Percentiles rank a stretch among this genome's conserved stretches.
These are phyloP conservation scores for Myotis myotis DNA, from an alignment of 2,797 vertebrate species.

Conservation along the genomic window DNA sequence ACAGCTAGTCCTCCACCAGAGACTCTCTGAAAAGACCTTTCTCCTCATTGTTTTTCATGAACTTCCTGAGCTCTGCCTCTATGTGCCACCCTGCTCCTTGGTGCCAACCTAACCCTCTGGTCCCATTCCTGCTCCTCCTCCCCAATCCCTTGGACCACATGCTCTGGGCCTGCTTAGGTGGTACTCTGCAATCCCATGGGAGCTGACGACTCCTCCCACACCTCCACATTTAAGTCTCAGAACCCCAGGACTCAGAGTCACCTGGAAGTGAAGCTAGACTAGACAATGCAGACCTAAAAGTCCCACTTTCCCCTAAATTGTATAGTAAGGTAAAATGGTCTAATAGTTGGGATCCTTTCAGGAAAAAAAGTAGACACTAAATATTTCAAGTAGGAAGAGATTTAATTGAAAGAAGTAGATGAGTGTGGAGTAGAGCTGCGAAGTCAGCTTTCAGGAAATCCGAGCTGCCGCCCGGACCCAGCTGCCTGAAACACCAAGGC, in stretches of 20 bases:
- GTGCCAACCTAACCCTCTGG: neutral
- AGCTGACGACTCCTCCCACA: neutral
- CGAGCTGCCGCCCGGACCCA: neutral
- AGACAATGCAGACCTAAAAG: neutral
- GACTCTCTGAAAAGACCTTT: neutral
- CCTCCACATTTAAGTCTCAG: neutral
- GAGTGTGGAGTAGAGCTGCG: neutral
- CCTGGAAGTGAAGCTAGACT: neutral
- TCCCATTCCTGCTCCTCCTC: neutral
- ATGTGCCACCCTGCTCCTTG: neutral
- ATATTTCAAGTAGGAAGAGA: neutral
- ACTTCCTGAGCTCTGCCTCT: neutral
- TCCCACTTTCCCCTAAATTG: neutral
- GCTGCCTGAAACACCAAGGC: neutral
- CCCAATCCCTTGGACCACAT: neutral
- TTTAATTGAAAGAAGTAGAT: neutral
- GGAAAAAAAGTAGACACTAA: neutral
- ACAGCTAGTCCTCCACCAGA: neutral
- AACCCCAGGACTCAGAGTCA: neutral
- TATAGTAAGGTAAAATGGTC: neutral
- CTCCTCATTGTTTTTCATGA: neutral
- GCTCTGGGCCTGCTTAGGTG: neutral
- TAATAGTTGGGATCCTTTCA: neutral
- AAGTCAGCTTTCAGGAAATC: neutral
- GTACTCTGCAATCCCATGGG: neutral